phyloP scores from a whole-genome alignment of 2,797 vertebrate genomes.

The Chelon labrosus region DNA sequence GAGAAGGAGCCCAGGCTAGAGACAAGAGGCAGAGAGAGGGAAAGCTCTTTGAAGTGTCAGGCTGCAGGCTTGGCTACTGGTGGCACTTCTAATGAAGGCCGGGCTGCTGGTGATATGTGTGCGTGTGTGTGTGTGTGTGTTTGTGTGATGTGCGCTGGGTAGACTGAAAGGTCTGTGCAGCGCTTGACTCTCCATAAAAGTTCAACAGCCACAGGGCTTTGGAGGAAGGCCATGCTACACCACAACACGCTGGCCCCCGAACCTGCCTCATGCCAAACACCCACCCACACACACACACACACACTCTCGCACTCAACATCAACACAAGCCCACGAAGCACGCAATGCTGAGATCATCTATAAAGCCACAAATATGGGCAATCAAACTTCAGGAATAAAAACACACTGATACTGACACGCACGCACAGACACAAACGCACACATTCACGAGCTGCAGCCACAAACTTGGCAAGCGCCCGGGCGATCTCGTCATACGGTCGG shows the following conservation, averaged over 20 bases:
- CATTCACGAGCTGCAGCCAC: constrained; percentile 41
- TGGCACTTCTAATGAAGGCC: constrained; percentile 70
- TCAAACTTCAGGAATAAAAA: constrained; percentile 66
- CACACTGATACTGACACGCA: constrained; percentile 58
- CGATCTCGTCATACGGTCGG: constrained; percentile 57
- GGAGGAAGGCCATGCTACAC: constrained; percentile 74
- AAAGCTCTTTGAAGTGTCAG: constrained; percentile 70
- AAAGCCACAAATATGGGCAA: constrained; percentile 76
- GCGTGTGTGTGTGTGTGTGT: constrained; percentile 31
- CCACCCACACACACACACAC: constrained; percentile 32
- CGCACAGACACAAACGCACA: constrained; percentile 26
- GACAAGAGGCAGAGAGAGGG: constrained; percentile 19
- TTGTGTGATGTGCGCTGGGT: constrained; percentile 22
- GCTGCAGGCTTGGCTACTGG: constrained; percentile 67
- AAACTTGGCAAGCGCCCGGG: constrained; percentile 49
- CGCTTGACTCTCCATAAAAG: constrained; percentile 83
- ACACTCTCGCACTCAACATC: constrained; percentile 40
- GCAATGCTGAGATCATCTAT: constrained; percentile 75
- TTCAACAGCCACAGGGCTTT: constrained; percentile 79
- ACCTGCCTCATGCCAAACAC: constrained; percentile 65
- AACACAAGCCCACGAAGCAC: constrained; percentile 62
- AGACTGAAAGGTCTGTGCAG: constrained; percentile 71
- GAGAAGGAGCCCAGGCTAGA: constrained; percentile 11
- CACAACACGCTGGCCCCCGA: constrained; percentile 67
- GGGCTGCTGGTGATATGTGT: constrained; percentile 42